Conservation (phyloP, 2,797 vertebrate genomes). For the Melanotaenia boesemani region DNA sequence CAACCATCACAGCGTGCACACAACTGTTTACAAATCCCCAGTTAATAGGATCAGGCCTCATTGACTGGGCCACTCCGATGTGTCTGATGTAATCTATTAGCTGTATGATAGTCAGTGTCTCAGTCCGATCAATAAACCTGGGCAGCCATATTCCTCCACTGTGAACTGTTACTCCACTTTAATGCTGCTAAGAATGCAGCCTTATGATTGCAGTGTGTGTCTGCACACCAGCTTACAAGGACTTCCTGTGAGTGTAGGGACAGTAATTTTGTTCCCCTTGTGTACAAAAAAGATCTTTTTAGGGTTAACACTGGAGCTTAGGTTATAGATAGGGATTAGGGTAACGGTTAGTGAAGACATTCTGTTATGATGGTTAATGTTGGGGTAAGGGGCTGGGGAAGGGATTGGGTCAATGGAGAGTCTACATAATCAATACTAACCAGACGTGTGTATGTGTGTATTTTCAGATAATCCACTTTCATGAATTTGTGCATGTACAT, state of each 20-base stretch:
- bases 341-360: too few species aligned
- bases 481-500: not conserved
- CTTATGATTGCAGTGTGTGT: conserved; percentile 53
- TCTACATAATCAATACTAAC: not conserved
- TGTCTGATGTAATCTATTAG: conserved; percentile 86
- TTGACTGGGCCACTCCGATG: conserved; percentile 81
- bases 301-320: too few species aligned
- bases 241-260: too few species aligned
- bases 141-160: conserved; percentile 78
- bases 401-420: too few species aligned
- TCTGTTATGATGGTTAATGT: too few species aligned
- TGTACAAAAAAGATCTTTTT: too few species aligned
- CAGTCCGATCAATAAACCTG: conserved; percentile 79
- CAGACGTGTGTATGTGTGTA: not conserved
- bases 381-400: not conserved
- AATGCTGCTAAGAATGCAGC: conserved; percentile 76
- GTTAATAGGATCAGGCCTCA: conserved; percentile 86
- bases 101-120: conserved; percentile 84
- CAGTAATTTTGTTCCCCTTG: too few species aligned
- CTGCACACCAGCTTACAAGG: not conserved
- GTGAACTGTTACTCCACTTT: conserved; percentile 80
- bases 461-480: not conserved
- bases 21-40: conserved; percentile 86
- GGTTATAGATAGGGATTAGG: too few species aligned
- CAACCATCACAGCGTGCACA: conserved; percentile 77